Evolutionary conservation across 2,888 invertebrate species (phyloP).

Genomic region (Himalopsyche kuldschensis): DNA sequence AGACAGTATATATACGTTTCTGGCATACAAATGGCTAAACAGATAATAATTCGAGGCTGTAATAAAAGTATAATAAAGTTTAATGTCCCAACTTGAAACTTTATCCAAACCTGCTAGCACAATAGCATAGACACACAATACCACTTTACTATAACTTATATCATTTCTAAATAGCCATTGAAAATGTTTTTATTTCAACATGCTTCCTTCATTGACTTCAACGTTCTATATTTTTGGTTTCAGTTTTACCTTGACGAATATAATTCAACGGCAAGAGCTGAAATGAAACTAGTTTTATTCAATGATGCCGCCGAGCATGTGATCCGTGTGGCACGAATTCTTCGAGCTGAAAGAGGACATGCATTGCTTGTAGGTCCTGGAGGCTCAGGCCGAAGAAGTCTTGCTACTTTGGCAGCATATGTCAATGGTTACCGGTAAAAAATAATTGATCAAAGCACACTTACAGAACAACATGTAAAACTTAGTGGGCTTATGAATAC

Average conservation of each 20-base stretch:
- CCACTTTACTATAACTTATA: no score
- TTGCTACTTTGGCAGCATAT: constrained; percentile 82
- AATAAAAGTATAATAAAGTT: not conserved
- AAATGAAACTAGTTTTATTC: constrained; percentile 85
- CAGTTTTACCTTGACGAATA: constrained; percentile 85
- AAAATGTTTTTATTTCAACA: no score
- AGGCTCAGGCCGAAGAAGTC: constrained; percentile 87
- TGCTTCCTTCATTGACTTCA: no score
- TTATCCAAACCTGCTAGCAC: no score
- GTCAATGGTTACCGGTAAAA: constrained; percentile 77
- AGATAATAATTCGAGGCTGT: not conserved
- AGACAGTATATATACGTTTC: no score
- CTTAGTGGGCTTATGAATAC: no score
- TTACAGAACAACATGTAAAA: no score
- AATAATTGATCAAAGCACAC: constrained; percentile 18
- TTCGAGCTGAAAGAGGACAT: constrained; percentile 86
- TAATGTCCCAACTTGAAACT: no score
- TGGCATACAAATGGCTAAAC: no score
- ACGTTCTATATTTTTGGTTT: constrained; percentile 24
- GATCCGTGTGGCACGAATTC: constrained; percentile 79
- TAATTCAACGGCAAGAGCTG: constrained; percentile 74
- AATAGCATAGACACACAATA: no score
- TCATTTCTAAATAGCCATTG: no score
- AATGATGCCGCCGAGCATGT: constrained; percentile 88
- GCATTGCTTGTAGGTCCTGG: constrained; percentile 86